Conservation (phyloP, 2,888 invertebrate species). For the Zygaena filipendulae region DNA sequence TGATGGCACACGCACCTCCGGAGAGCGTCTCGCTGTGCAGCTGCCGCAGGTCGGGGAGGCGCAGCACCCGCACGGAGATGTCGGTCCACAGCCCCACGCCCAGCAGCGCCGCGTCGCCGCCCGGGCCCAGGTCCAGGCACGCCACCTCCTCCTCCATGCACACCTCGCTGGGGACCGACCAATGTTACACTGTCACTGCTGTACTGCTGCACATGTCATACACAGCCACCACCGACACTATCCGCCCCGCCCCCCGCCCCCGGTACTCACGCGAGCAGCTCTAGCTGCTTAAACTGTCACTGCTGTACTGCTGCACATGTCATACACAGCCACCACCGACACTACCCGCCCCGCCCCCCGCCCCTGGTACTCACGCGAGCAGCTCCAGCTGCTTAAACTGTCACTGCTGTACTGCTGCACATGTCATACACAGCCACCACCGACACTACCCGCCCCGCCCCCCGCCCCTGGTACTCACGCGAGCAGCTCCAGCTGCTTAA, state of each 20-base stretch:
- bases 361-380: constrained; percentile 11
- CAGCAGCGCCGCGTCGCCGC: constrained; percentile 75
- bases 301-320: no score
- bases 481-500: constrained; percentile 11
- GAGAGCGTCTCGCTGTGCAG: constrained; percentile 89
- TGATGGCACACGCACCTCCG: no score
- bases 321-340: no score
- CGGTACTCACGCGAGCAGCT: constrained; percentile 11
- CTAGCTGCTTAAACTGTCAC: no score
- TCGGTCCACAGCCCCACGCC: constrained; percentile 98
- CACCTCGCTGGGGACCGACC: constrained; percentile 73
- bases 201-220: no score
- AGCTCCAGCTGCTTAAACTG: constrained; percentile 10
- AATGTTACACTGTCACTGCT: no score
- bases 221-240: no score
- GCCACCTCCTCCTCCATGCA: constrained; percentile 95
- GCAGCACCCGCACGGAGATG: constrained; percentile 89
- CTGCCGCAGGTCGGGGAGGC: constrained; percentile 82
- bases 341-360: no score
- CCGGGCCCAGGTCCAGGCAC: constrained; percentile 92
- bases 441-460: no score
- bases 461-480: constrained; percentile 10
- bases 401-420: no score
- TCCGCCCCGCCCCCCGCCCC: no score
- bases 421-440: no score